Evolutionary conservation across 2,888 invertebrate genomes (phyloP), one percentile per base, ranked within the genome.

Genomic region (Pristionchus fissidentatus): DNA sequence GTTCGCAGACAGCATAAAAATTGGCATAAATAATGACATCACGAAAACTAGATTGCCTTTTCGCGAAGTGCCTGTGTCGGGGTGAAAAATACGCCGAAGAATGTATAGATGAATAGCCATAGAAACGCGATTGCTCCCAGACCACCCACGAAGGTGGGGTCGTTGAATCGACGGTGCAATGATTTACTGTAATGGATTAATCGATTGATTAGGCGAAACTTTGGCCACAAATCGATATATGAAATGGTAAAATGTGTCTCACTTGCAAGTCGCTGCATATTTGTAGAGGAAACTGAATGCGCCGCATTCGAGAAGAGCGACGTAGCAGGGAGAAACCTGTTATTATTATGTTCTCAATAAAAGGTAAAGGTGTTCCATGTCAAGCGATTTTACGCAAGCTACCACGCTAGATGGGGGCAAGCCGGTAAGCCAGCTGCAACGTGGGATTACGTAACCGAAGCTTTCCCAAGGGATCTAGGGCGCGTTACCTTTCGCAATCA

Each of bases 221-320:
- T 46, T 46, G 15, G 46, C 46, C 46, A 46, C 46, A 46, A 46
- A 46, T n/a, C 52, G 52, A 60, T 26, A 60, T 22, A 15, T 60
- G 60, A n/a, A 60, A 22, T 15, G 13, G 60, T 22, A 75, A 43
- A 7, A 19, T n/a, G n/a, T n/a, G n/a, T n/a, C n/a, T n/a, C n/a
- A 79, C 79, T 35, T 55, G 79, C 79, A 79, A 5, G 57, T 79
- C 3, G 79, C 79, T 4, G 79, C 55, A 29, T 79, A 79, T 57
- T 79, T 79, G 79, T 79, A 79, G 57, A 79, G 79, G 19, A 79
- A 79, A 22, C 57, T 79, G 55, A 79, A 38, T 3, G 79, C 79
- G 0, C 79, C 13, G 10, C 35, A 41, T 26, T 79, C 79, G 0
- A 79, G 38, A n/a, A 79, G 26, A 8, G 57, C 57, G 1, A 79